Evolutionary conservation across 2,888 invertebrate genomes (phyloP), one percentile per base, ranked within the genome.

Genomic region (Ctena decussata): DNA sequence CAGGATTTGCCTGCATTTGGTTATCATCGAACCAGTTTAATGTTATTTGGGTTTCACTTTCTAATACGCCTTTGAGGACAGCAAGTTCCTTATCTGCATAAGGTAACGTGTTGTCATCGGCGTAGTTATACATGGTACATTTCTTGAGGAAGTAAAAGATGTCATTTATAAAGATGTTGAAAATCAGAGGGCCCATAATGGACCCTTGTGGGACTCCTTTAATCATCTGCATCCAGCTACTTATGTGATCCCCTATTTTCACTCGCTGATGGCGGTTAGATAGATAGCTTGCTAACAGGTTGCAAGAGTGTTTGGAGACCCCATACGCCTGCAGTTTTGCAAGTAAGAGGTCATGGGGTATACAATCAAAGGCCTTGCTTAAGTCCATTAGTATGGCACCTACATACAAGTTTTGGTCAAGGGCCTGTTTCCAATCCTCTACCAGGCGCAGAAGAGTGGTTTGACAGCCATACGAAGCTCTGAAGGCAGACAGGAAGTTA

Each of bases 381-480:
- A 37, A 24, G 37, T 37, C 70, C 70, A 70, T 70, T 24, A 70
- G 21, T 70, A 70, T 24, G 18, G 70, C n/a, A 21, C 39, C 70
- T 37, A 70, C 70, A 70, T 70, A 70, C 24, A n/a, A 37, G 21
- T 70, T 70, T 37, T 70, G n/a, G 24, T 37, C 70, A 2, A 70
- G 35, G 18, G 37, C 70, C 37, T 70, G 35, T 21, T 70, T 70
- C 70, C 70, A 70, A 18, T 60, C 60, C 27, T 60, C 60, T 60
- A 60, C 60, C 27, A 60, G n/a, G n/a, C n/a, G 60, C 6, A 81
- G 49, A 3, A 76, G 32, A 27, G 72, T 77, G 6, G 82, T 82
- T n/a, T 82, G 77, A 37, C 82, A 82, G 15, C 77, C 77, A 72
- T 41, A 72, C 6, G 27, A 35, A 18, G 57, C 15, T 65, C 72